Evolutionary conservation across 2,113 vertebrate genomes (phyloP).

Genomic region (Thermophis baileyi): DNA sequence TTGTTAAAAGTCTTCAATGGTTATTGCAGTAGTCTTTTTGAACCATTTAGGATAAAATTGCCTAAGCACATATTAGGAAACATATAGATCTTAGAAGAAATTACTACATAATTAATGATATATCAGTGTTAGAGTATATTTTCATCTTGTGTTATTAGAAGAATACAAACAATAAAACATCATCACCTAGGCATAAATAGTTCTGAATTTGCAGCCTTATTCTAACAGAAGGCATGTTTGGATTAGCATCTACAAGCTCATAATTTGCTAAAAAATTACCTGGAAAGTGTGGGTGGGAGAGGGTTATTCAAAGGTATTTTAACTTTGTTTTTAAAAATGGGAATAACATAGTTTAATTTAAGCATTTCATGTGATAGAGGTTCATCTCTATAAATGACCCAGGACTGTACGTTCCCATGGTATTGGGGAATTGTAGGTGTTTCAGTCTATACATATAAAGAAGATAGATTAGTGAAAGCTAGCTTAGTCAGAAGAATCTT

Average conservation of each 20-base stretch:
- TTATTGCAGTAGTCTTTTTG: background rate
- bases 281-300: background rate
- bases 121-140: background rate
- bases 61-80: slow-evolving; percentile 16
- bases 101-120: background rate
- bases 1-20: background rate
- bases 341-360: background rate
- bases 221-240: slow-evolving; percentile 20
- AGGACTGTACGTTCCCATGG: background rate
- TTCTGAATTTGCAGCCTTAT: slow-evolving; percentile 25
- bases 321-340: background rate
- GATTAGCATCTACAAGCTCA: background rate
- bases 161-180: slow-evolving; percentile 23
- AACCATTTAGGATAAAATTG: slow-evolving; percentile 14
- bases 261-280: background rate
- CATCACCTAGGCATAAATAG: slow-evolving; percentile 41
- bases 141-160: background rate
- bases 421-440: background rate
- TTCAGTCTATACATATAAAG: background rate
- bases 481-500: background rate
- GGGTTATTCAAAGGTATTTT: background rate
- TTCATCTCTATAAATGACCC: background rate
- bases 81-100: background rate
- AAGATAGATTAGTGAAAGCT: slow-evolving; percentile 5
- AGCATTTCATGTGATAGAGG: background rate